Evolutionary conservation across 2,797 vertebrate genomes (phyloP).

Genomic region (Acipenser transmontanus): DNA sequence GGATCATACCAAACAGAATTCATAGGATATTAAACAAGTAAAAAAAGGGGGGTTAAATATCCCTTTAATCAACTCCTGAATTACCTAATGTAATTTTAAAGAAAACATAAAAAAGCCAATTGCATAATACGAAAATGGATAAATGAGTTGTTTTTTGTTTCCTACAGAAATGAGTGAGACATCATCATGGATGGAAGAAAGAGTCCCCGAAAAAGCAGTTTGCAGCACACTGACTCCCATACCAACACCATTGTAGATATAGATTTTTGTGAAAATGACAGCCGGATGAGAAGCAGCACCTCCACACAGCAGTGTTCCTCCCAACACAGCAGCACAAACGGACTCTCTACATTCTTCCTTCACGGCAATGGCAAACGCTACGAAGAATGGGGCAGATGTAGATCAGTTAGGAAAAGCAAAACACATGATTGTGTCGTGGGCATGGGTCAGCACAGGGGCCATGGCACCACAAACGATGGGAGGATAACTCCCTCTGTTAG

Average conservation of each 20-base stretch:
- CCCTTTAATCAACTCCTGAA: too few species aligned
- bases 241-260: slow-evolving; percentile 12
- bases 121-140: too few species aligned
- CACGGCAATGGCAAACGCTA: slow-evolving; percentile 14
- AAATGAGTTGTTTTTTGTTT: not conserved
- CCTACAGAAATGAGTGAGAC: not conserved
- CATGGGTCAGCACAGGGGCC: slow-evolving; percentile 12
- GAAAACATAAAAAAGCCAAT: too few species aligned
- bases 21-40: too few species aligned
- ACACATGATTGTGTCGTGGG: slow-evolving; percentile 51
- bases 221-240: not conserved
- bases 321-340: not conserved
- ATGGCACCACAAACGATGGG: slow-evolving; percentile 30
- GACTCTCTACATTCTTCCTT: slow-evolving; percentile 7
- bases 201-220: slow-evolving; percentile 12
- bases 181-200: slow-evolving; percentile 16
- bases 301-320: not conserved
- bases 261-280: slow-evolving; percentile 1
- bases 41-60: too few species aligned
- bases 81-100: too few species aligned
- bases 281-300: not conserved
- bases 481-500: slow-evolving; percentile 26
- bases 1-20: too few species aligned
- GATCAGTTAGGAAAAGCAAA: slow-evolving; percentile 62
- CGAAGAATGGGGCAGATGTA: slow-evolving; percentile 28